A percentile compares a stretch with the other conserved stretches of the same genome.
These are phyloP conservation scores for Lysiphlebus fabarum DNA, from an alignment of 1,140 invertebrate genomes.

Conservation along the genomic window DNA sequence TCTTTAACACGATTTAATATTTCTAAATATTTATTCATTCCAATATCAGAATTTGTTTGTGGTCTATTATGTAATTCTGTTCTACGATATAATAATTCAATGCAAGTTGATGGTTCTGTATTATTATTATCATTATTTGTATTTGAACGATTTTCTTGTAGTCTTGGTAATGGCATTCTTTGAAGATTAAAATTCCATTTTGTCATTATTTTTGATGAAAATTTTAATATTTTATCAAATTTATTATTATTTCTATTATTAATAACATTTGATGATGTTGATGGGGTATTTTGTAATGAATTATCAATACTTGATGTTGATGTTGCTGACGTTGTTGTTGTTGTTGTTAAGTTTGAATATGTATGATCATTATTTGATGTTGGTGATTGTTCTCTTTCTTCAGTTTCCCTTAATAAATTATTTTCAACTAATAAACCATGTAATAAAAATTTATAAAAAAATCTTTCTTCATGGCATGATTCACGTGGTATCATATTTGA, in stretches of 20 bases:
- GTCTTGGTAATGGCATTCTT: too few relatives aligned
- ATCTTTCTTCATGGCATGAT: slow-evolving; percentile 14
- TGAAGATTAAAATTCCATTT: background rate
- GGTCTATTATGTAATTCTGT: too few relatives aligned
- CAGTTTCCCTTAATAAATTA: too few relatives aligned
- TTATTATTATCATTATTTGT: too few relatives aligned
- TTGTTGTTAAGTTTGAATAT: slow-evolving; percentile 37
- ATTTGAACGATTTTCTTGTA: too few relatives aligned
- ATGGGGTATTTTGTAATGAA: slow-evolving; percentile 2
- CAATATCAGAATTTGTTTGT: too few relatives aligned
- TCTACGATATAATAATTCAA: too few relatives aligned
- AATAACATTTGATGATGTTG: background rate
- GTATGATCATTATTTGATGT: slow-evolving; percentile 37
- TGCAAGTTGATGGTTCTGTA: too few relatives aligned
- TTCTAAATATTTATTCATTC: too few relatives aligned
- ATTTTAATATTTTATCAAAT: background rate
- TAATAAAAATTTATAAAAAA: slow-evolving; percentile 15
- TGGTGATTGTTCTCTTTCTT: background rate
- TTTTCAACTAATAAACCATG: background rate
- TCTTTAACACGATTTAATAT: too few relatives aligned
- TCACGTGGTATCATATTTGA: slow-evolving; percentile 17
- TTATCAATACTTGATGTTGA: slow-evolving; percentile 28
- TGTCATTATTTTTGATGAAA: background rate
- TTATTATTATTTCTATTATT: background rate
- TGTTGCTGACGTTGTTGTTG: slow-evolving; percentile 33